Percentiles rank a stretch among this genome's conserved stretches.
These are phyloP conservation scores for Aldrovandia affinis DNA, from an alignment of 2,797 vertebrate genomes.

Conservation along the genomic window DNA sequence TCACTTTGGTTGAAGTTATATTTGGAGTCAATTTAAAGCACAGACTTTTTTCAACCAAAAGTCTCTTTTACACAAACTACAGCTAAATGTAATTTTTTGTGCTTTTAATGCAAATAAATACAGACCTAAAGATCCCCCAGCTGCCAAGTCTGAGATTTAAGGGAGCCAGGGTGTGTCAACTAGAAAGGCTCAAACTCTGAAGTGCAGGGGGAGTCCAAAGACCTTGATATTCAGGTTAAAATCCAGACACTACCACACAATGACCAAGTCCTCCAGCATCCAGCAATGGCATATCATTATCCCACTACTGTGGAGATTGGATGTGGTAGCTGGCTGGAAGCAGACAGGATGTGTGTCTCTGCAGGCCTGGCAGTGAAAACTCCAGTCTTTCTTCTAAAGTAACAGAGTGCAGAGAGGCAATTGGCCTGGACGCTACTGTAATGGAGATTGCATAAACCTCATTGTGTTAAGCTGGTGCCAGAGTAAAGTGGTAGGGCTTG, in stretches of 20 bases:
- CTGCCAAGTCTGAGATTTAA: background rate
- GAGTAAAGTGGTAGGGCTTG: conserved; percentile 46
- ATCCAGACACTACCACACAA: conserved; percentile 12
- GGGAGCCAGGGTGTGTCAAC: background rate
- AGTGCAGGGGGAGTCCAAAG: background rate
- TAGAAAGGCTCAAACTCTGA: conserved; percentile 13
- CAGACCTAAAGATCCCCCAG: background rate
- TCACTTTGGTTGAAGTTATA: background rate
- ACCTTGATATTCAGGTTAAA: conserved; percentile 14
- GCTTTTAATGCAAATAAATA: background rate
- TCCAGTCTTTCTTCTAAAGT: conserved; percentile 40
- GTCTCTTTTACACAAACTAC: background rate
- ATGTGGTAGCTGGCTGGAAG: conserved; percentile 40
- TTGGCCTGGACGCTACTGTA: conserved; percentile 65
- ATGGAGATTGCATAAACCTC: conserved; percentile 57
- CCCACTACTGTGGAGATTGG: conserved; percentile 42
- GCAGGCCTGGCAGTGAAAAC: conserved; percentile 29
- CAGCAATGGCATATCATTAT: conserved; percentile 35
- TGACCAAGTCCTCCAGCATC: conserved; percentile 32
- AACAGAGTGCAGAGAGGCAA: conserved; percentile 59
- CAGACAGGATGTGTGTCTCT: conserved; percentile 24
- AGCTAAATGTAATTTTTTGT: background rate
- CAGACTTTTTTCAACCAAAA: background rate
- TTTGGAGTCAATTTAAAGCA: background rate
- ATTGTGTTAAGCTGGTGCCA: conserved; percentile 49